These are phyloP conservation scores for Pterocles orientalis DNA, from an alignment of 2,113 vertebrate genomes.

Conservation along the genomic window DNA sequence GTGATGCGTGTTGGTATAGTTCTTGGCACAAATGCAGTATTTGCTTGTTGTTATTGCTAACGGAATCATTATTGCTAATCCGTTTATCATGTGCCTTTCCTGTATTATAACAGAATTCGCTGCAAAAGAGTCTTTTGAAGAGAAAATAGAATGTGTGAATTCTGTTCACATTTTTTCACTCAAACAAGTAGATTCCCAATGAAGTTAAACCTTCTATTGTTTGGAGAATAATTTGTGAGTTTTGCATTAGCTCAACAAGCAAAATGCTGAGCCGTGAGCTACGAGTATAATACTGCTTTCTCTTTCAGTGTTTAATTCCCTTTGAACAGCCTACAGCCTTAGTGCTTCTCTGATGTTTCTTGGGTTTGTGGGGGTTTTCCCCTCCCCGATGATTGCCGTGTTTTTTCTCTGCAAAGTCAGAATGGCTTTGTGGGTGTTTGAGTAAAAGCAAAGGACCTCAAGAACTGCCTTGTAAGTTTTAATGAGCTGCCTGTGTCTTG, in stretches of 20 bases:
- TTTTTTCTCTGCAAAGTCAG: not conserved
- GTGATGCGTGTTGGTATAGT: not conserved
- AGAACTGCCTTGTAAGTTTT: not conserved
- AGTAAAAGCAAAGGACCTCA: not conserved
- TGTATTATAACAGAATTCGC: not conserved
- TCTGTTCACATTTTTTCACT: not conserved
- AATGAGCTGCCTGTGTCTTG: not conserved
- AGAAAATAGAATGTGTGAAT: not conserved
- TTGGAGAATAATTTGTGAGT: not conserved
- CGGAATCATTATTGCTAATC: not conserved
- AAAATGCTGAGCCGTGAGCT: not conserved
- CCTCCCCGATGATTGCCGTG: no score
- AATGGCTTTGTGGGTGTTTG: not conserved
- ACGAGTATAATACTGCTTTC: not conserved
- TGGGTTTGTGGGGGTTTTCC: not conserved
- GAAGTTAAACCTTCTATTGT: not conserved
- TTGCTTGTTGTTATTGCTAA: not conserved
- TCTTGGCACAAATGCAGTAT: not conserved
- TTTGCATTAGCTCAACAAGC: not conserved
- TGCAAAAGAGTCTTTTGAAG: not conserved
- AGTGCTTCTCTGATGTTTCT: not conserved
- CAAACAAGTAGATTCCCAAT: not conserved
- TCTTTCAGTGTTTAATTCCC: not conserved
- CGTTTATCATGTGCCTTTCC: not conserved
- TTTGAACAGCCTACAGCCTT: not conserved